phyloP scores from a whole-genome alignment of 2,888 invertebrate genomes.

The Cyaniris semiargus region DNA sequence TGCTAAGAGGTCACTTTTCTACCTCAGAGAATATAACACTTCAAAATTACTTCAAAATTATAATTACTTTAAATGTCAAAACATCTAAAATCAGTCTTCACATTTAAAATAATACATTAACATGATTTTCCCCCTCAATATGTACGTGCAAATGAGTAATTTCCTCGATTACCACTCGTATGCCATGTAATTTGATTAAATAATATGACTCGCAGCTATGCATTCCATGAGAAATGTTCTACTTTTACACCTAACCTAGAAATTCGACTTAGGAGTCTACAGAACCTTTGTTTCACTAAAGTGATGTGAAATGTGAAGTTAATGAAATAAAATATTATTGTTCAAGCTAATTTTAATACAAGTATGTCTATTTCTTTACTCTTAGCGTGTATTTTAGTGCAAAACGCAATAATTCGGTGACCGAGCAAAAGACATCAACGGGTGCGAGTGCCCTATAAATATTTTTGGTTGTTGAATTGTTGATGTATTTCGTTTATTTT shows the following conservation, averaged over 20 bases:
- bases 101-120: neutral
- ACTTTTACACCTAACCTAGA: constrained; percentile 26
- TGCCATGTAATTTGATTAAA: constrained; percentile 2
- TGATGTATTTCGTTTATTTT: neutral
- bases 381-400: neutral
- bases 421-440: constrained; percentile 23
- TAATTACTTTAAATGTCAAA: neutral
- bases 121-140: neutral
- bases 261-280: neutral
- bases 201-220: neutral
- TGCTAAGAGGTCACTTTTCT: neutral
- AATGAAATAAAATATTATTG: neutral
- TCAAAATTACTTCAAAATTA: too few relatives aligned
- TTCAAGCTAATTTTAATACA: neutral
- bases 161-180: neutral
- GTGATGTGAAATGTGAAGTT: neutral
- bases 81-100: neutral
- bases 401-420: neutral
- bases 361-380: neutral
- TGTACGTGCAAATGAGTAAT: too few relatives aligned
- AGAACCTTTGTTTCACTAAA: neutral
- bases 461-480: constrained; percentile 1
- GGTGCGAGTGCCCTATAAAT: neutral
- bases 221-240: constrained; percentile 6
- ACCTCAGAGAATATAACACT: neutral